Base-by-base conservation (phyloP, 2,888 invertebrate genomes). In the Steinernema carpocapsae region DNA sequence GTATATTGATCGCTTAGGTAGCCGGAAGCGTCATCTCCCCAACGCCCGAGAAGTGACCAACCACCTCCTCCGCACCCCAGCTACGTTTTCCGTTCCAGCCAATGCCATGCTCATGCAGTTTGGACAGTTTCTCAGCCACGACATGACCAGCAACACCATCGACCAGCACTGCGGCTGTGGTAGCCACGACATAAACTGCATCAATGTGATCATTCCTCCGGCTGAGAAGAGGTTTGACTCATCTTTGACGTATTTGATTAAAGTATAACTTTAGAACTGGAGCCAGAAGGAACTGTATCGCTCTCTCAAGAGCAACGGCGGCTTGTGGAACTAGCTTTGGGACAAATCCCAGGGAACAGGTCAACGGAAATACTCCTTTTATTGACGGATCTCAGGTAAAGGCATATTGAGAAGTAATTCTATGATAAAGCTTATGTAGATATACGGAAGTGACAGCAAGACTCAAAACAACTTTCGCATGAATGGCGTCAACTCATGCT, bases 271-370 rank as follows among this genome's bases (percentile, higher is more conserved):
- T n/a, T n/a, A n/a, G n/a, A n/a, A n/a, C n/a, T n/a, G n/a, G n/a
- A n/a, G 17, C 48, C 19, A n/a, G n/a, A 6, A 48, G 48, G 24
- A 17, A 46, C 7, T 87, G 87, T 75, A 79, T 85, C 48, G 79
- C 82, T 45, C 80, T 85, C 77, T 82, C 85, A 10, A 91, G 99
- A 80, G 94, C 95, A 6, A 94, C 95, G 85, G 93, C 97, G 0
- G 93, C 97, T 73, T 99, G 99, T 88, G 97, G 97, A 14, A 96
- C 96, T 0, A 99, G 97, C 90, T 96, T 96, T 46, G 82, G 79
- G 10, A 37, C 79, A 52, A 90, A 95, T 43, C 94, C 94, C 0
- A 91, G 99, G 70, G 95, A 97, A 88, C 99, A 99, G 90, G 81
- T 90, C 52, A 90, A 90, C 82, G 82, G 82, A 76, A 87, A 88